Evolutionary conservation across 2,113 vertebrate genomes (phyloP).

Genomic region (Pipa parva): DNA sequence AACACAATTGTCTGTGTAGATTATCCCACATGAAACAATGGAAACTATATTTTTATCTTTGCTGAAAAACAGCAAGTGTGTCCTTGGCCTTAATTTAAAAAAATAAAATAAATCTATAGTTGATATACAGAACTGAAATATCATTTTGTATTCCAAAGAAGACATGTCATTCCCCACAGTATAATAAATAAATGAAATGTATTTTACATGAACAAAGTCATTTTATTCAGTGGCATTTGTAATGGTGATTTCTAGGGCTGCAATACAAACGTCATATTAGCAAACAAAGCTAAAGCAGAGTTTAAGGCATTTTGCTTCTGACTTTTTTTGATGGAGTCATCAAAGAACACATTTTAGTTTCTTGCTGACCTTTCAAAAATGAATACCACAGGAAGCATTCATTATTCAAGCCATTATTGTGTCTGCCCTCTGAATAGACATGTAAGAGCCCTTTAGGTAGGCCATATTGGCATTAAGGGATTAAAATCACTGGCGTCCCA

Average conservation of each 20-base stretch:
- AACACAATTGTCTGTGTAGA: too few species aligned
- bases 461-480: slow-evolving; percentile 36
- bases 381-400: slow-evolving; percentile 14
- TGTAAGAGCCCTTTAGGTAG: slow-evolving; percentile 39
- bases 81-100: too few species aligned
- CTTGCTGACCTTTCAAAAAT: slow-evolving; percentile 45
- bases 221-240: neutral
- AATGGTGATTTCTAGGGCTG: slow-evolving; percentile 31
- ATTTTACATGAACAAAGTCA: slow-evolving; percentile 17
- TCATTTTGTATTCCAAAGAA: too few species aligned
- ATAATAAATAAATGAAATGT: slow-evolving; percentile 37
- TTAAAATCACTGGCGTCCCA: slow-evolving; percentile 31
- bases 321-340: slow-evolving; percentile 10
- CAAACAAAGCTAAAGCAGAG: slow-evolving; percentile 26
- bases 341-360: slow-evolving; percentile 37
- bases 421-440: slow-evolving; percentile 11
- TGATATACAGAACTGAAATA: too few species aligned
- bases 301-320: slow-evolving; percentile 38
- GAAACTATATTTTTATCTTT: too few species aligned
- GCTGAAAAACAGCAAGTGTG: too few species aligned
- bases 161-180: too few species aligned
- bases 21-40: too few species aligned
- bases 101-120: too few species aligned
- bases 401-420: slow-evolving; percentile 36
- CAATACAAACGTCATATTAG: slow-evolving; percentile 31